A percentile compares a stretch with the other conserved stretches of the same genome.
Evolutionary conservation across 2,113 vertebrate species (phyloP).

Genomic region (Lycaon pictus): DNA sequence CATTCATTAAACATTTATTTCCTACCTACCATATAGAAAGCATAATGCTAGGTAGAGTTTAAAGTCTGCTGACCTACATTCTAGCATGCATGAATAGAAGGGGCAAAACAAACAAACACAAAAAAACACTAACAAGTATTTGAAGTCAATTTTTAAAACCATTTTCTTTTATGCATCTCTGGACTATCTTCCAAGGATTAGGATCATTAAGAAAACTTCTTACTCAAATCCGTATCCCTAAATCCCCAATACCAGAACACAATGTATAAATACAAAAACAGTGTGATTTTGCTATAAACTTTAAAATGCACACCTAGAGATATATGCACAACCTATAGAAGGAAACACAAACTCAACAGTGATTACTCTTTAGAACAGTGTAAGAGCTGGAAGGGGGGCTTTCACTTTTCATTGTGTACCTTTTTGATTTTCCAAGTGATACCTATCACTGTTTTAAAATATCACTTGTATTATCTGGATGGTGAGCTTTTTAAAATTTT

Average conservation of each 20-base stretch:
- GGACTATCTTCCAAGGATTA: background rate
- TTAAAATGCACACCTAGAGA: background rate
- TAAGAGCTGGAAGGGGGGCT: background rate
- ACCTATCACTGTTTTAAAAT: background rate
- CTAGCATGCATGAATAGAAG: background rate
- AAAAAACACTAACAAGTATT: background rate
- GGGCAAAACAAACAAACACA: background rate
- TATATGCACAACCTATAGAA: background rate
- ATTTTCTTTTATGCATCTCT: constrained; percentile 36
- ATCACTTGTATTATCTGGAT: background rate
- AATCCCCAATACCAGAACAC: background rate
- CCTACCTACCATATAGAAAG: background rate
- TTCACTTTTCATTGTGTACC: background rate
- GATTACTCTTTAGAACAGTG: background rate
- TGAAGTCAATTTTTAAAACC: constrained; percentile 49
- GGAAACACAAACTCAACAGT: background rate
- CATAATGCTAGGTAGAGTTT: background rate
- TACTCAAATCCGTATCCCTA: constrained; percentile 13
- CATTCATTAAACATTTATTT: constrained; percentile 51
- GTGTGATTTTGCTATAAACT: background rate
- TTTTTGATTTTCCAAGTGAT: constrained; percentile 26
- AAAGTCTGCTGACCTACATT: background rate
- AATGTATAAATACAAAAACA: background rate
- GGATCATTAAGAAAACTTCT: background rate
- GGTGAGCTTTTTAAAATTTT: background rate